A percentile compares a stretch with the other conserved stretches of the same genome.
Conservation (phyloP, 2,888 invertebrate species). For the Cartodere bifasciata region DNA sequence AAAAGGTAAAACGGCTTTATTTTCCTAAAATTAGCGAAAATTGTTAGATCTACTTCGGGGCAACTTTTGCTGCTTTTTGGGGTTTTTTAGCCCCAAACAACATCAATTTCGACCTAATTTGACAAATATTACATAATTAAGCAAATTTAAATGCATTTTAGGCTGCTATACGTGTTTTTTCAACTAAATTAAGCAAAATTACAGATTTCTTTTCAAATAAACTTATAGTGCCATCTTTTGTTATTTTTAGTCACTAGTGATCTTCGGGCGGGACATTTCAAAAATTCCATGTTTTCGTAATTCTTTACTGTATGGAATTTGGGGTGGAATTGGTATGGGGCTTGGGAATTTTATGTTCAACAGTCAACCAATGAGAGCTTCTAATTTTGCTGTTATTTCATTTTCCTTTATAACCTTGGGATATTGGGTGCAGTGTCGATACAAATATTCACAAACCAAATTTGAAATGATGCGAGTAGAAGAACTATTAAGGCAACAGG, state of each 20-base stretch:
- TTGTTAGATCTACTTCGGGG: too few species aligned
- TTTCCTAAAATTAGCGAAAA: too few species aligned
- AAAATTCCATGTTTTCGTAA: slow-evolving; percentile 71
- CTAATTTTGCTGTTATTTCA: slow-evolving; percentile 52
- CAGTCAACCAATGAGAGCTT: slow-evolving; percentile 49
- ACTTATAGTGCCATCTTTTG: too few species aligned
- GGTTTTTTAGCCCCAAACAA: too few species aligned
- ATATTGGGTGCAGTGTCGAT: slow-evolving; percentile 61
- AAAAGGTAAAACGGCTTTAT: too few species aligned
- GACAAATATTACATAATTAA: too few species aligned
- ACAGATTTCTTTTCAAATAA: too few species aligned
- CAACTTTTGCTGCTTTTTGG: too few species aligned
- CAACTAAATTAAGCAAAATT: too few species aligned
- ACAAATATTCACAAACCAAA: slow-evolving; percentile 51
- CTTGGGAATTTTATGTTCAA: slow-evolving; percentile 60
- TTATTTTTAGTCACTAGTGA: slow-evolving; percentile 42
- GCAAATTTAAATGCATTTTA: too few species aligned
- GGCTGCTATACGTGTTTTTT: too few species aligned
- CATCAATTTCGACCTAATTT: too few species aligned
- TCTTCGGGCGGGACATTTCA: slow-evolving; percentile 60
- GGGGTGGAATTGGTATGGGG: slow-evolving; percentile 55
- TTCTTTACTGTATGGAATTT: slow-evolving; percentile 62
- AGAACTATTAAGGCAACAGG: slow-evolving; percentile 46
- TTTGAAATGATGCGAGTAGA: slow-evolving; percentile 52
- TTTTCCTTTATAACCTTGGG: slow-evolving; percentile 50